Evolutionary conservation across 2,797 vertebrate genomes (phyloP).

Genomic region (Delichon dasypus): DNA sequence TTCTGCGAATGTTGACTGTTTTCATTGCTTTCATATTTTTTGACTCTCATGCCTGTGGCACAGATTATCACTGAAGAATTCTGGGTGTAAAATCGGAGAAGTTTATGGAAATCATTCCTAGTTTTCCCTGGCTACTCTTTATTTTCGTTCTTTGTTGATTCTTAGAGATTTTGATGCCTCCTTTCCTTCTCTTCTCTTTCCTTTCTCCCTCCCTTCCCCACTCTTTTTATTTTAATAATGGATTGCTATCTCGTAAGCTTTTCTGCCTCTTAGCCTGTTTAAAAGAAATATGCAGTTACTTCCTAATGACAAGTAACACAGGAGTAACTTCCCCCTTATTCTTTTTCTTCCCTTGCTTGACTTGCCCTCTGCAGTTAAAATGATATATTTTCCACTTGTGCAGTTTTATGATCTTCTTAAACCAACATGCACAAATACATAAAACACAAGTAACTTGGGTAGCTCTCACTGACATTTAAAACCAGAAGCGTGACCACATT

Average conservation of each 20-base stretch:
- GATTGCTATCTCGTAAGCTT: not conserved
- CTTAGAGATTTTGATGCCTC: not conserved
- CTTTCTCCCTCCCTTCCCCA: accelerated
- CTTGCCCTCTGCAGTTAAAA: slow-evolving; percentile 37
- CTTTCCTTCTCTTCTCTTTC: not conserved
- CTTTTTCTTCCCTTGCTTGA: not conserved
- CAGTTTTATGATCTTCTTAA: slow-evolving; percentile 52
- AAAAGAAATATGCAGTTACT: not conserved
- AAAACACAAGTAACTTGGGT: slow-evolving; percentile 8
- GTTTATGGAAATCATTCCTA: not conserved
- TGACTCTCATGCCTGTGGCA: not conserved
- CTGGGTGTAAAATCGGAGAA: not conserved
- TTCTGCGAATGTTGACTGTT: not conserved
- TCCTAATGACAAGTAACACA: not conserved
- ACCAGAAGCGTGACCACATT: not conserved
- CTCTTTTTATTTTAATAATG: not conserved
- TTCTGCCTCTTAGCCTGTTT: not conserved
- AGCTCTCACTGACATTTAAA: slow-evolving; percentile 11
- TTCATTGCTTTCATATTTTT: not conserved
- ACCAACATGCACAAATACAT: slow-evolving; percentile 17
- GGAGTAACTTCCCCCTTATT: not conserved
- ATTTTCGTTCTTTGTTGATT: not conserved
- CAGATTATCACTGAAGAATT: not conserved
- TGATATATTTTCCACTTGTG: slow-evolving; percentile 31
- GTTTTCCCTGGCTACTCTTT: not conserved